A percentile compares a stretch with the other conserved stretches of the same genome.
phyloP scores from a whole-genome alignment of 2,797 vertebrate species.

The Psittacula derbiana region DNA sequence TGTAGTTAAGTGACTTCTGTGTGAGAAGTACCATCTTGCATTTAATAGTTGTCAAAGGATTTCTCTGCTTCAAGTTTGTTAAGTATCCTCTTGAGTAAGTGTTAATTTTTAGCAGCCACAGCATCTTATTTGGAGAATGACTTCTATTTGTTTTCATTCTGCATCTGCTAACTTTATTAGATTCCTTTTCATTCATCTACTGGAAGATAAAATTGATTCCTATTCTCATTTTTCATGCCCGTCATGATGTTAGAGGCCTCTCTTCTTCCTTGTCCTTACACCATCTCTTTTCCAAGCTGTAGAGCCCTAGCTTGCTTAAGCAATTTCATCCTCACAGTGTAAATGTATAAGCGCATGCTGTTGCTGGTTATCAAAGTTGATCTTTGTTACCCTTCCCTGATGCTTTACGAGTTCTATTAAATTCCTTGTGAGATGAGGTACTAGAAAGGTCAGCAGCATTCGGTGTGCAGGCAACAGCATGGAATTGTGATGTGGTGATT shows the following conservation, averaged over 20 bases:
- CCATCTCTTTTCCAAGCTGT: background rate
- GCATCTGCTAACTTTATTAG: background rate
- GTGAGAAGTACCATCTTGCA: background rate
- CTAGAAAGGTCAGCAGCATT: background rate
- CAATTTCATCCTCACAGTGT: background rate
- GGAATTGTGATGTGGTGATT: background rate
- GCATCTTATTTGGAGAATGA: background rate
- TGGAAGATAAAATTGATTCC: background rate
- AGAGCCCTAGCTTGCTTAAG: background rate
- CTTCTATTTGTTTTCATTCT: background rate
- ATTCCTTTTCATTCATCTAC: background rate
- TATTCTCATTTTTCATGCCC: background rate
- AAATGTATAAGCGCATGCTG: background rate
- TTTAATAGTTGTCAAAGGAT: background rate
- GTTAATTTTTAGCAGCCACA: background rate
- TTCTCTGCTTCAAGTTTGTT: background rate
- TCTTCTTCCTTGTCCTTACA: background rate
- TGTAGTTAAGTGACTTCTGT: background rate
- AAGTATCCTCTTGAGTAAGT: background rate
- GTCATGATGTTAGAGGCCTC: background rate
- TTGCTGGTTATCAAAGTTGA: background rate
- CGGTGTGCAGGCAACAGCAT: background rate
- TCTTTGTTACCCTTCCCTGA: background rate
- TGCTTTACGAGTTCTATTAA: background rate
- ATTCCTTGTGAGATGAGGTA: background rate